Evolutionary conservation across 2,797 vertebrate species (phyloP), one percentile per base, ranked within the genome.

Genomic region (Myotis pilosus): DNA sequence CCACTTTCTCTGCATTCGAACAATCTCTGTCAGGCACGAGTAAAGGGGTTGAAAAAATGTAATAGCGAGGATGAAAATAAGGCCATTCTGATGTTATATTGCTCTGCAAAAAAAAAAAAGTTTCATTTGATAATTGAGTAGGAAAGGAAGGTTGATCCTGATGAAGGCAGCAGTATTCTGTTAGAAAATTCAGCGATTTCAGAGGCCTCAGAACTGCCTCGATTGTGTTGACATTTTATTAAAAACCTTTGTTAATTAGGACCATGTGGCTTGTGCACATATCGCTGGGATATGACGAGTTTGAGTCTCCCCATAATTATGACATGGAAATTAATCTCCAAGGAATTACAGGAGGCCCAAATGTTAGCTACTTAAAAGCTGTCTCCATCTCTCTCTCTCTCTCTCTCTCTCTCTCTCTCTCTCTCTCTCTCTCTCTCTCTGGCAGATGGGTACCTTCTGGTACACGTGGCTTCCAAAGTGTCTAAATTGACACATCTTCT

Each of bases 401-500:
- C 1, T 17, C 64, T 10, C 17, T 62, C n/a, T 19, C n/a, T 41
- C 25, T 8, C 36, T 36, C 68, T 19, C n/a, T 47, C 25, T 8
- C 8, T 72, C 38, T 74, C 16, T 57, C 60, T 30, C 30, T 47
- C 25, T 7, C 7, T 55, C 19, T 84, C n/a, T 71, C 47, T 60
- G n/a, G 28, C 69, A 79, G 41, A 79, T 75, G 87, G 55, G 28
- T 86, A 74, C 80, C 87, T 87, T 60, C 68, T 94, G 79, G 79
- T 33, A 72, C 41, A 55, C 6, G 0, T 69, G 64, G 86, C 93
- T 91, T 84, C 69, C 84, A 57, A 86, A 92, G 92, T 79, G 44
- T 94, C 75, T 95, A 85, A 76, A 92, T 86, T 78, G 91, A 55
- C 20, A 80, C 5, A 38, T 89, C 41, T 69, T 87, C 79, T 86